Percentiles rank a stretch among this genome's conserved stretches.
These are phyloP conservation scores for Eucriotettix oculatus DNA, from an alignment of 2,888 invertebrate genomes.

Conservation along the genomic window DNA sequence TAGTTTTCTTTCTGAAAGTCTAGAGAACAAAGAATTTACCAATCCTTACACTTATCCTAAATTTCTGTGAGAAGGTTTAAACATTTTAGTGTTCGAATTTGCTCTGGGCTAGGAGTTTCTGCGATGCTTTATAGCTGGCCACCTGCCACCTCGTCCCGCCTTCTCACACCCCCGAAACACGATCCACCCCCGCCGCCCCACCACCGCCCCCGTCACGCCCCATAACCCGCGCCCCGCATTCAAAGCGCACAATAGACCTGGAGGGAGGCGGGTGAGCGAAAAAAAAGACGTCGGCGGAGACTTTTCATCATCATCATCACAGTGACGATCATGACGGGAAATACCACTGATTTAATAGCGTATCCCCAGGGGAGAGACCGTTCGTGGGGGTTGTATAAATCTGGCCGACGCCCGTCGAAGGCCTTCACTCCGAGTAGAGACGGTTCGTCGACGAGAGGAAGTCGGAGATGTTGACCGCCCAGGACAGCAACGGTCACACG, in stretches of 20 bases:
- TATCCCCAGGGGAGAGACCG: slow-evolving; percentile 8
- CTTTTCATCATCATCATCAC: slow-evolving; percentile 6
- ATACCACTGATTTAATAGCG: slow-evolving; percentile 14
- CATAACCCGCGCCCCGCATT: slow-evolving; percentile 4
- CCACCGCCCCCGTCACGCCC: not conserved
- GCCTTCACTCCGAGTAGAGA: too few relatives aligned
- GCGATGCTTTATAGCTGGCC: too few relatives aligned
- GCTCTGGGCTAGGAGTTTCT: too few relatives aligned
- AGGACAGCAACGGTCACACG: too few relatives aligned
- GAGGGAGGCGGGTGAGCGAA: slow-evolving; percentile 1
- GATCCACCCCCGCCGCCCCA: not conserved
- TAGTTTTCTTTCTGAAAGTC: too few relatives aligned
- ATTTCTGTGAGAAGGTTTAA: too few relatives aligned
- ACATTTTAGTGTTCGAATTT: too few relatives aligned
- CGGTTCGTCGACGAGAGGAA: too few relatives aligned
- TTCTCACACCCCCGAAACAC: not conserved
- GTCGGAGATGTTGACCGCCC: too few relatives aligned
- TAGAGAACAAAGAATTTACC: too few relatives aligned
- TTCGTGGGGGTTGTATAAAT: not conserved
- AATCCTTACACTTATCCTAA: too few relatives aligned
- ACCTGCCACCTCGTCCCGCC: not conserved
- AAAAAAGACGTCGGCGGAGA: slow-evolving; percentile 6
- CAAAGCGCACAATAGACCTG: slow-evolving; percentile 5
- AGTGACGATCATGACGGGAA: slow-evolving; percentile 5
- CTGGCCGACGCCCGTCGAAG: too few relatives aligned